These are phyloP conservation scores for Lindbergichthys nudifrons DNA, from an alignment of 2,797 vertebrate species.

Conservation along the genomic window DNA sequence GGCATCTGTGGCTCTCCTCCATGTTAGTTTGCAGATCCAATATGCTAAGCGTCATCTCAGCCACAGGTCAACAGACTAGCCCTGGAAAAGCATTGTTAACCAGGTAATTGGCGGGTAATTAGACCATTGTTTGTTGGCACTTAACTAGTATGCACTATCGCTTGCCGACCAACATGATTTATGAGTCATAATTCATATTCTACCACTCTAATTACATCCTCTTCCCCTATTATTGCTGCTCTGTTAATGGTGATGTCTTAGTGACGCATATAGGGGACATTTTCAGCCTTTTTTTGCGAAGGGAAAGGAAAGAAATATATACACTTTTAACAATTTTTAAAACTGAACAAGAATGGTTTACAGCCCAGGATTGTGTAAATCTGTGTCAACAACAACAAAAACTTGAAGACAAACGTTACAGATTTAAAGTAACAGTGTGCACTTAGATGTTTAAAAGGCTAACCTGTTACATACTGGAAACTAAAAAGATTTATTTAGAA, in stretches of 20 bases:
- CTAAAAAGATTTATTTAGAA: too few relatives aligned
- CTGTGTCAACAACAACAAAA: too few relatives aligned
- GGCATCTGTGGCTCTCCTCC: conserved; percentile 1
- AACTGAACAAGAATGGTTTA: too few relatives aligned
- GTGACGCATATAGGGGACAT: conserved; percentile 7
- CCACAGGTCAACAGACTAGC: conserved; percentile 56
- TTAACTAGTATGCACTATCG: conserved; percentile 64
- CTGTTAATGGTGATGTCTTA: conserved; percentile 48
- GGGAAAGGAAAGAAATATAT: too few relatives aligned
- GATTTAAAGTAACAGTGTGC: too few relatives aligned
- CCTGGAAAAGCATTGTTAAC: conserved; percentile 73
- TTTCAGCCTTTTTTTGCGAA: background rate
- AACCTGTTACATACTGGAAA: too few relatives aligned
- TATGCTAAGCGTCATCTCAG: conserved; percentile 20
- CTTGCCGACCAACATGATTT: conserved; percentile 71
- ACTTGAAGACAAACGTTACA: too few relatives aligned
- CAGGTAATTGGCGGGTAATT: conserved; percentile 77
- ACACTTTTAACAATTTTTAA: too few relatives aligned
- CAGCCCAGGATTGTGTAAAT: too few relatives aligned
- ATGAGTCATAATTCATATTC: conserved; percentile 73
- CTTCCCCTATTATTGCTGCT: conserved; percentile 51
- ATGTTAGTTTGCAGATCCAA: conserved; percentile 41
- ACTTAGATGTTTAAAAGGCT: too few relatives aligned
- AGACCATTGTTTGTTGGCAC: conserved; percentile 75
- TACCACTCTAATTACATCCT: conserved; percentile 69